Evolutionary conservation across 1,140 invertebrate species (phyloP).

Genomic region (Lepidurus apus): DNA sequence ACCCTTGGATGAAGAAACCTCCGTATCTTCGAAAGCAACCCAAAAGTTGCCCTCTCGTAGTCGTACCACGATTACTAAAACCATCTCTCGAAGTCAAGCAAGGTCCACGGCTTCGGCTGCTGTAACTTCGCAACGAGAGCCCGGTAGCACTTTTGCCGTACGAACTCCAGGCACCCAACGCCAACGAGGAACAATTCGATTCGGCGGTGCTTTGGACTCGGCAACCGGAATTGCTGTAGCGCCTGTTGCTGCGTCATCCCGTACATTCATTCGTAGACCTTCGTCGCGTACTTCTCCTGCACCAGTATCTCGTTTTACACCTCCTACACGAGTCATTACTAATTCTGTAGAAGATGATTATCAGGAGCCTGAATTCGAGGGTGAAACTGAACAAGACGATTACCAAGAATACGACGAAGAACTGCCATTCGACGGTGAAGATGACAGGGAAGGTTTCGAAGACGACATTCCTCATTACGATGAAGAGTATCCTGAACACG

Average conservation of each 20-base stretch:
- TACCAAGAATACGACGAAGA: constrained; percentile 24
- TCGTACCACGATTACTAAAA: not conserved
- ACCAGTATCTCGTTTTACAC: not conserved
- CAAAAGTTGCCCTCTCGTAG: constrained; percentile 24
- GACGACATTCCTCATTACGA: constrained; percentile 39
- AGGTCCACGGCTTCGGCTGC: constrained; percentile 2
- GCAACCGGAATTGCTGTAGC: not conserved
- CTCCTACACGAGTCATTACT: not conserved
- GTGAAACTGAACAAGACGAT: constrained; percentile 18
- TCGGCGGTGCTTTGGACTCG: constrained; percentile 28
- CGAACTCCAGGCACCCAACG: constrained; percentile 31
- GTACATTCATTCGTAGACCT: constrained; percentile 34
- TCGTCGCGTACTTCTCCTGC: constrained; percentile 11
- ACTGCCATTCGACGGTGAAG: constrained; percentile 11
- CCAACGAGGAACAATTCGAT: constrained; percentile 37
- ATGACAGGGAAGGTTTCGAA: constrained; percentile 22
- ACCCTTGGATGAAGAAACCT: constrained; percentile 20
- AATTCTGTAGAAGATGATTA: not conserved
- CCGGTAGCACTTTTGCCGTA: constrained; percentile 9
- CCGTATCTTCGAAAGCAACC: not conserved
- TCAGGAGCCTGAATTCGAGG: not conserved
- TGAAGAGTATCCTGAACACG: constrained; percentile 37
- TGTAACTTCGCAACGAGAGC: not conserved
- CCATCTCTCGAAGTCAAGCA: constrained; percentile 26
- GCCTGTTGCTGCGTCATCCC: constrained; percentile 32